Evolutionary conservation across 2,888 invertebrate species (phyloP), one percentile per base, ranked within the genome.

Genomic region (Strigamia maritima): DNA sequence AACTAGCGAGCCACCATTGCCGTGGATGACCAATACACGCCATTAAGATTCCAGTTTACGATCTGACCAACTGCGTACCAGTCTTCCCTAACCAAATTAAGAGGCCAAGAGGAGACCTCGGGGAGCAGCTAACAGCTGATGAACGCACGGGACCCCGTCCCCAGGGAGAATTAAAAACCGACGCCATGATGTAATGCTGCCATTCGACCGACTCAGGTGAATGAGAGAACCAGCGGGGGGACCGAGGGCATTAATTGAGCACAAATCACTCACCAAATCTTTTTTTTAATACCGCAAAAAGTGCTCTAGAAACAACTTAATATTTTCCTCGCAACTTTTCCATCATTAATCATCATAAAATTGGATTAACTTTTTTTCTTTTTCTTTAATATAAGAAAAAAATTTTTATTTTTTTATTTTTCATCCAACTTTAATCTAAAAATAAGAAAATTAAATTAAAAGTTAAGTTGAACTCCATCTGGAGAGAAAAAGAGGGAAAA

Each of bases 91-190:
- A 65, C 65, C 65, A 24, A 6, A 65, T 65, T 65, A 65, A 65
- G 65, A 24, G 26, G 60, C 24, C 65, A 26, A 24, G 65, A 65
- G 65, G 26, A 26, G 65, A 65, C 65, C 65, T 65, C 65, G 12
- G 65, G 65, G 65, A 65, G 28, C 65, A 65, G 49, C 65, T 22
- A 49, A 49, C 65, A 65, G 65, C 65, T 65, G 65, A 65, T 65
- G 65, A 65, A 65, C 65, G 65, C 65, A 26, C 65, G 65, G 28
- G 65, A 65, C 14, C 26, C 4, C 8, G 28, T 65, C 65, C 12
- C 65, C 8, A 16, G 65, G 65, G 65, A 24, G 65, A 65, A 65
- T 65, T 65, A 65, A 65, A 65, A 65, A 65, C 65, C 65, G 65
- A 26, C 65, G 65, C 65, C 65, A 65, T 65, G 65, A 65, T 65